Percentiles rank a stretch among this genome's conserved stretches.
phyloP scores from a whole-genome alignment of 2,797 vertebrate species.

The Otolemur crassicaudatus region DNA sequence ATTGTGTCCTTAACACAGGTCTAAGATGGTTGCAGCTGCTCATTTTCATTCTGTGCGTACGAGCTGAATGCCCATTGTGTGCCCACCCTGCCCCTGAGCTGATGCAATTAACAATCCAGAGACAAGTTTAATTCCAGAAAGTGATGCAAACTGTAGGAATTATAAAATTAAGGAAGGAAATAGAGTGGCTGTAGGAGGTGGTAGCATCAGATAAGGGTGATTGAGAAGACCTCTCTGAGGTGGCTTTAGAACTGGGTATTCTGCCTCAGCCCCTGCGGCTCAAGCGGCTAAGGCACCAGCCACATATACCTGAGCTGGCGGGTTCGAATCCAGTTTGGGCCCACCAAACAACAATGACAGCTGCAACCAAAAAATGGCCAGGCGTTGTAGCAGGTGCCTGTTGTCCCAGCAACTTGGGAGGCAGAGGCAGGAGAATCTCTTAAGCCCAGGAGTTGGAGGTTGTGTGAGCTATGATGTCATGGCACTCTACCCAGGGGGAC shows the following conservation, averaged over 20 bases:
- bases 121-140: neutral
- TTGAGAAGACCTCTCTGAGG: neutral
- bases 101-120: neutral
- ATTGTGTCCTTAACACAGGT: fast-evolving
- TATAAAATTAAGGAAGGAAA: neutral
- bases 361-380: too few species aligned
- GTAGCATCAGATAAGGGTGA: neutral
- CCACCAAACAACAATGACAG: too few species aligned
- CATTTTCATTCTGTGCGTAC: fast-evolving
- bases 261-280: too few species aligned
- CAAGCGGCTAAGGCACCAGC: too few species aligned
- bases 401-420: too few species aligned
- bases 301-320: too few species aligned
- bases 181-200: neutral
- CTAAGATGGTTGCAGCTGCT: fast-evolving
- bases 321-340: too few species aligned
- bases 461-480: too few species aligned
- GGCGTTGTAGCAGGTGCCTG: too few species aligned
- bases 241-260: neutral
- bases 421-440: too few species aligned
- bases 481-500: too few species aligned
- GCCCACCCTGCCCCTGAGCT: neutral
- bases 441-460: too few species aligned
- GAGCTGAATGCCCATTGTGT: fast-evolving
- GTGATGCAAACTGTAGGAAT: neutral